These are phyloP conservation scores for Morpho achilles DNA, from an alignment of 2,888 invertebrate species.

Conservation along the genomic window DNA sequence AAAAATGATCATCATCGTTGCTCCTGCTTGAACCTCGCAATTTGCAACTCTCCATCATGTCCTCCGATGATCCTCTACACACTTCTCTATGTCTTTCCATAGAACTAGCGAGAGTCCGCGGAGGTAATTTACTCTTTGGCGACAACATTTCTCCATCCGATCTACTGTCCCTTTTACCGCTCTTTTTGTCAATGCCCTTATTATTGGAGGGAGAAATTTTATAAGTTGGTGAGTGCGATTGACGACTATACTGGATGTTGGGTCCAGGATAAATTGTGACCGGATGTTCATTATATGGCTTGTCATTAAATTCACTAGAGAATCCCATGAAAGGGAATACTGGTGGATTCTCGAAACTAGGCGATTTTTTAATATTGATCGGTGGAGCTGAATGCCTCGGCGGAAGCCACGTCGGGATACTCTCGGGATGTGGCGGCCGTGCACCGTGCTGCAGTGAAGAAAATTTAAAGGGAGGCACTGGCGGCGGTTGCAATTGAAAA, in stretches of 20 bases:
- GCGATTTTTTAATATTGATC: slow-evolving; percentile 54
- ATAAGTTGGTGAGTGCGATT: slow-evolving; percentile 65
- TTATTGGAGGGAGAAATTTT: slow-evolving; percentile 66
- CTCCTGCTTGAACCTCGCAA: slow-evolving; percentile 55
- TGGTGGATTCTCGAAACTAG: slow-evolving; percentile 65
- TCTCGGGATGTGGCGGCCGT: slow-evolving; percentile 56
- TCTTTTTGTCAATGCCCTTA: slow-evolving; percentile 56
- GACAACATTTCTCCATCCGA: slow-evolving; percentile 70
- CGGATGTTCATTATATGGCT: slow-evolving; percentile 81
- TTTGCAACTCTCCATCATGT: slow-evolving; percentile 55
- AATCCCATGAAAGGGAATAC: slow-evolving; percentile 75
- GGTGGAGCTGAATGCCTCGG: slow-evolving; percentile 49
- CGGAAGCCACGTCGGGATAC: slow-evolving; percentile 63
- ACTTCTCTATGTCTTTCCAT: slow-evolving; percentile 90
- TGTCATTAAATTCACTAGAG: slow-evolving; percentile 70
- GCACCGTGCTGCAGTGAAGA: slow-evolving; percentile 84
- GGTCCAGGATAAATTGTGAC: slow-evolving; percentile 83
- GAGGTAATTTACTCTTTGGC: slow-evolving; percentile 79
- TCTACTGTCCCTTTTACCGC: slow-evolving; percentile 55
- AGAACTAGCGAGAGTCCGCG: slow-evolving; percentile 84
- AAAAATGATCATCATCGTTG: slow-evolving; percentile 82
- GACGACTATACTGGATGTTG: slow-evolving; percentile 59
- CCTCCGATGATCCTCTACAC: slow-evolving; percentile 81
- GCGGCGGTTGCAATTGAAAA: slow-evolving; percentile 76
- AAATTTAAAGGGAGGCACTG: slow-evolving; percentile 81